phyloP scores from a whole-genome alignment of 1,140 invertebrate species.

The Dendrolimus punctatus region DNA sequence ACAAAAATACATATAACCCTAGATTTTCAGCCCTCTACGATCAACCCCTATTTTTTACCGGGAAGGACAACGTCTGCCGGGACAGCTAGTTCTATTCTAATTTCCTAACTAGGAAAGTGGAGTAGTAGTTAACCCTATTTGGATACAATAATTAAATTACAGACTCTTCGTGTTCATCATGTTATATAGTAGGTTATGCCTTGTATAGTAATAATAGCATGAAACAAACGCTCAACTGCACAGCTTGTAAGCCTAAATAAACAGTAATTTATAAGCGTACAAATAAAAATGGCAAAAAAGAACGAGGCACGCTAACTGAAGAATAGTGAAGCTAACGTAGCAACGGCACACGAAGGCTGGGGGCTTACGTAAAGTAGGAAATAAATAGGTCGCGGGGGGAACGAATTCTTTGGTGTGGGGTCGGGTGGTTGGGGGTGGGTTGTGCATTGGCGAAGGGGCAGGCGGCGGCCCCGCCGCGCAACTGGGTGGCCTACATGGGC shows the following conservation, averaged over 20 bases:
- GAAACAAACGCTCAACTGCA: no score
- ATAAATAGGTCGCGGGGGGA: slow-evolving; percentile 46
- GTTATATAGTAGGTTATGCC: no score
- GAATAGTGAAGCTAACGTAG: neutral
- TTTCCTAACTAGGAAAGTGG: no score
- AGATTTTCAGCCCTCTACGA: no score
- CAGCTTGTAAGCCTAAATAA: slow-evolving; percentile 8
- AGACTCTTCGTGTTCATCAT: no score
- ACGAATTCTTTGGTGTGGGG: slow-evolving; percentile 16
- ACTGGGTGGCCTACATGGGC: slow-evolving; percentile 54
- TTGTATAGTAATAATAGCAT: no score
- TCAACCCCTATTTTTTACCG: no score
- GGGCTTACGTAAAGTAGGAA: slow-evolving; percentile 37
- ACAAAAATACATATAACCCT: no score
- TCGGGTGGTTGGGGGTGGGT: slow-evolving; percentile 4
- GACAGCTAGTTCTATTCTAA: no score
- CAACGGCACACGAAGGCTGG: slow-evolving; percentile 14
- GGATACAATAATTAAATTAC: no score
- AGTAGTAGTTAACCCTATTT: no score
- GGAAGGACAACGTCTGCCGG: no score
- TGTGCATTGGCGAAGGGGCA: slow-evolving; percentile 2
- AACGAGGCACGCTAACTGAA: neutral
- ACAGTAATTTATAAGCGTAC: slow-evolving; percentile 7
- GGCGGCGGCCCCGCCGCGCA: slow-evolving; percentile 19
- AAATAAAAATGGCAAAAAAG: slow-evolving; percentile 3